Evolutionary conservation across 1,140 invertebrate genomes (phyloP).

Genomic region (Adelges cooleyi): DNA sequence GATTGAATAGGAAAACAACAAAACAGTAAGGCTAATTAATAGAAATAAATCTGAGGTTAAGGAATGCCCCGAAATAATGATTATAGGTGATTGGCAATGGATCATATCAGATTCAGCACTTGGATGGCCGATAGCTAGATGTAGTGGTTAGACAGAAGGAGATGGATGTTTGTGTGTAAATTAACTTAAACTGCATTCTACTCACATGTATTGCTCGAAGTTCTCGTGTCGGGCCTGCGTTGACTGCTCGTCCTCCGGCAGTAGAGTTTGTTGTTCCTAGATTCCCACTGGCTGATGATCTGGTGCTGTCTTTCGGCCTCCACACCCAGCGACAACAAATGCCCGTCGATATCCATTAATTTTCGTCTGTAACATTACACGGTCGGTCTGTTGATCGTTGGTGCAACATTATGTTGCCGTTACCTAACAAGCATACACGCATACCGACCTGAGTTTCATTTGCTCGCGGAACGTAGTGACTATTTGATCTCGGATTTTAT

Average conservation of each 20-base stretch:
- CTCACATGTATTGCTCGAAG: slow-evolving; percentile 1
- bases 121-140: too few species aligned
- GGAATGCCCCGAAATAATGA: too few species aligned
- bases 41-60: too few species aligned
- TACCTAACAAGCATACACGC: not conserved
- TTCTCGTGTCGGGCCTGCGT: slow-evolving; percentile 25
- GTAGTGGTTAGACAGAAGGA: too few species aligned
- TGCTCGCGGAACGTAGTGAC: slow-evolving; percentile 79
- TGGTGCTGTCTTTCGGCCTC: slow-evolving; percentile 76
- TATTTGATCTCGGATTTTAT: slow-evolving; percentile 65
- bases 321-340: slow-evolving; percentile 65
- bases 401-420: slow-evolving; percentile 30
- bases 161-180: too few species aligned
- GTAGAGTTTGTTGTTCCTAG: slow-evolving; percentile 61
- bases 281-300: slow-evolving; percentile 76
- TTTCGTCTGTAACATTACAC: slow-evolving; percentile 44
- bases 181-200: too few species aligned
- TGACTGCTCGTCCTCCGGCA: slow-evolving; percentile 23
- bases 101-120: too few species aligned
- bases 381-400: slow-evolving; percentile 19
- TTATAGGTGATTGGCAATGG: too few species aligned
- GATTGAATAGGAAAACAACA: too few species aligned
- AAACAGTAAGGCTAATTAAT: too few species aligned
- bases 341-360: slow-evolving; percentile 76
- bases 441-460: slow-evolving; percentile 63